Conservation (phyloP, 2,888 invertebrate genomes). For the Agriopis leucophaearia region DNA sequence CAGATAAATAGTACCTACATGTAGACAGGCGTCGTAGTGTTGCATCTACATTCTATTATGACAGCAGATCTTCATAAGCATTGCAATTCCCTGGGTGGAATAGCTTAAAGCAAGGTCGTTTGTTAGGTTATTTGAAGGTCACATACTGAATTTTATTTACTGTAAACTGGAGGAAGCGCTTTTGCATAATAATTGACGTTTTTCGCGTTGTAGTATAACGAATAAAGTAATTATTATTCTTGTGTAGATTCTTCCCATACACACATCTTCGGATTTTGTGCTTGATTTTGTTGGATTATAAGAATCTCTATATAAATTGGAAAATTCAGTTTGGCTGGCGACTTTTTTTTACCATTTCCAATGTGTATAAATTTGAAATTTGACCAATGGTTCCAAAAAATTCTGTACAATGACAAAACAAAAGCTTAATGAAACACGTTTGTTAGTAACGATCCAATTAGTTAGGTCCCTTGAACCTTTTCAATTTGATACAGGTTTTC, state of each 20-base stretch:
- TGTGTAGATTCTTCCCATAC: not conserved
- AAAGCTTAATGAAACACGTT: conserved; percentile 1
- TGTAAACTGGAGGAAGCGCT: conserved; percentile 10
- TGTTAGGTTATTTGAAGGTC: conserved; percentile 36
- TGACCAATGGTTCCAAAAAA: not conserved
- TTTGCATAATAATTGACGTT: conserved; percentile 21
- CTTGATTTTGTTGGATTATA: not conserved
- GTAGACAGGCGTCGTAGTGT: not conserved
- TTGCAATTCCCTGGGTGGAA: conserved; percentile 12
- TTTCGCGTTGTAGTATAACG: not conserved
- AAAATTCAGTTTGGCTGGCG: not conserved
- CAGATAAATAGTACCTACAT: not conserved
- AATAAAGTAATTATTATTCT: not conserved
- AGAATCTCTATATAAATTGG: not conserved
- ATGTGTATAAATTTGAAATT: too few species aligned
- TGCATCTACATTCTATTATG: not conserved
- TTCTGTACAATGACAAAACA: not conserved
- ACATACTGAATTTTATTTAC: conserved; percentile 13
- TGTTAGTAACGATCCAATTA: conserved; percentile 8
- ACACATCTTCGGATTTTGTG: not conserved
- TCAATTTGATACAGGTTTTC: conserved; percentile 23
- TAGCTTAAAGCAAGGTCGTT: conserved; percentile 50
- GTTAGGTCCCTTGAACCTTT: conserved; percentile 4
- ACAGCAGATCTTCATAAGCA: conserved; percentile 11
- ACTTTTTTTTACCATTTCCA: not conserved